Base-by-base conservation (phyloP, 2,888 invertebrate genomes). In the Hesperia comma region DNA sequence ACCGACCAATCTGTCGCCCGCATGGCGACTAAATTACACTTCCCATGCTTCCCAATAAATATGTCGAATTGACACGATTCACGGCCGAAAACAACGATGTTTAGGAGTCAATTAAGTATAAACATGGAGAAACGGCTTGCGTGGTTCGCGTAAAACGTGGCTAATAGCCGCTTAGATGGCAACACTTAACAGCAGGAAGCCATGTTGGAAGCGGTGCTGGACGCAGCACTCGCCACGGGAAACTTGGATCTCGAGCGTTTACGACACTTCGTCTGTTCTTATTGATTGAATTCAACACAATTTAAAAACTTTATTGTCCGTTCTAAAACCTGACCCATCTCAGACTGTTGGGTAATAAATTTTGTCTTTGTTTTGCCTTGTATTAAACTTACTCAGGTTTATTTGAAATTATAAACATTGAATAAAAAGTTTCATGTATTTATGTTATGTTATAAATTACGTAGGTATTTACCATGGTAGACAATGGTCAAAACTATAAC, bases 41-140 rank as follows among this genome's bases (percentile, higher is more conserved):
- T 80, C 80, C 74, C 71, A 67, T 79, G 79, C 75, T 77, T 80
- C 79, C 79, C 77, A 84, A 88, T 88, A 90, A 89, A 89, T 82
- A 89, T 80, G 85, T 87, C 86, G 77, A 83, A 82, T 85, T 83
- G 82, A 87, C 81, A 79, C 84, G 86, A 88, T 87, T 85, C 84
- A 87, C 81, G 85, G 81, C 80, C 81, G 61, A 87, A 90, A 88
- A 87, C 84, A 85, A 88, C 80, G 79, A 86, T 87, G 87, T 90
- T 90, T 90, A 90, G 84, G 82, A 88, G 87, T 85, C 84, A 87
- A 91, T 90, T 87, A 87, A 83, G 82, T 81, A 84, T 85, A 88
- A 86, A 87, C 83, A 85, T 83, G 83, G 83, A 80, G 80, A 80
- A 81, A 85, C 84, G 79, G 82, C 83, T 76, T 82, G 83, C 75